Conservation (phyloP, 2,113 vertebrate species). For the Pluvialis apricaria region DNA sequence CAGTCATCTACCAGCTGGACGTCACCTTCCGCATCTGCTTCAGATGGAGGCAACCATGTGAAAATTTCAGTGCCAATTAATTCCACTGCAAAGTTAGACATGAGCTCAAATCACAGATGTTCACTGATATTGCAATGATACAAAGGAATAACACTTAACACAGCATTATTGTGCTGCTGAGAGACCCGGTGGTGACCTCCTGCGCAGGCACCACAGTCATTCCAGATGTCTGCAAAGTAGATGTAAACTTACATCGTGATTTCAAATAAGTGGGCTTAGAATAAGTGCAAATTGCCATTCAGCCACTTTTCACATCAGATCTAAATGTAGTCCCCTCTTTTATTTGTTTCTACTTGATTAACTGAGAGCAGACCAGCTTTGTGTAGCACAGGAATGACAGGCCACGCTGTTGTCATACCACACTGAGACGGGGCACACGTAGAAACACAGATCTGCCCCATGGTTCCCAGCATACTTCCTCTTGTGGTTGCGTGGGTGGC, state of each 20-base stretch:
- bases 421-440: fast-evolving
- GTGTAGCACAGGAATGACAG: background rate
- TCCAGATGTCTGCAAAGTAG: background rate
- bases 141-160: background rate
- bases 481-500: background rate
- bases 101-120: background rate
- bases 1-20: background rate
- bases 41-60: background rate
- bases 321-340: background rate
- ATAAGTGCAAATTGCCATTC: background rate
- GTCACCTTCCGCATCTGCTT: background rate
- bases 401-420: background rate
- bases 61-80: background rate
- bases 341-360: background rate
- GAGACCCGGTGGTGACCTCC: background rate
- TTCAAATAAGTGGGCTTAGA: background rate
- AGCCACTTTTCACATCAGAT: background rate
- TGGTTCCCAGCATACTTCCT: background rate
- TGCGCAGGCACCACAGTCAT: background rate
- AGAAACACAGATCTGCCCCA: background rate
- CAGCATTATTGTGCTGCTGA: background rate
- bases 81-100: background rate
- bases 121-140: background rate
- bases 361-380: background rate
- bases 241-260: background rate